Evolutionary conservation across 2,888 invertebrate genomes (phyloP), one percentile per base, ranked within the genome.

Genomic region (Elmis aenea): DNA sequence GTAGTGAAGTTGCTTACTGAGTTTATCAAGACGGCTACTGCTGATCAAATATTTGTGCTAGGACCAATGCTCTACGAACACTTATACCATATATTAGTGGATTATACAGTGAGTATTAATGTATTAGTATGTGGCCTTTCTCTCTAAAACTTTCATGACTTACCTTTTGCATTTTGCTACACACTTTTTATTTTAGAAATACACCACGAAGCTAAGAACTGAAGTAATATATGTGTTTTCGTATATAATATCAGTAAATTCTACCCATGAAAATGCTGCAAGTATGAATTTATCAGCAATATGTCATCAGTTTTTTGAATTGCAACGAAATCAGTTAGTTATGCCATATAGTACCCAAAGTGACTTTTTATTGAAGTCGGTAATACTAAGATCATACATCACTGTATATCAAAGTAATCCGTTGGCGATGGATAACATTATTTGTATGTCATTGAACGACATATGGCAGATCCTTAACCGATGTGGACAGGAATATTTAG

Each of bases 401-500:
- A 34, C 28, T 16, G 32, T 40, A 9, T 28, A 45, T 13, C 15
- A 25, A 10, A 36, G 35, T 30, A 33, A 41, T 14, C 38, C 42
- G n/a, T 33, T 42, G 14, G 15, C 34, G 14, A 18, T 45, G 3
- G 23, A 32, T 18, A 38, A 38, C 10, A 23, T 42, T 2, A 28
- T 46, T 10, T 27, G 36, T 5, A 42, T 34, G 5, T 33, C 40
- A 9, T 36, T 49, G 4, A 45, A 46, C 1, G 40, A 33, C 12
- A 38, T 47, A 13, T 49, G 49, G 49, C 34, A 46, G 26, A 46
- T 47, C 16, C 37, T 49, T 12, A 34, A 22, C 5, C 40, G 32
- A 2, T 49, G 49, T 26, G 44, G 42, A 12, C 21, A 28, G 5
- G 41, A 42, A 21, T 49, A 40, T 25, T 29, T 45, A n/a, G 33